Base-by-base conservation (phyloP, 2,797 vertebrate species). In the Hybognathus amarus region DNA sequence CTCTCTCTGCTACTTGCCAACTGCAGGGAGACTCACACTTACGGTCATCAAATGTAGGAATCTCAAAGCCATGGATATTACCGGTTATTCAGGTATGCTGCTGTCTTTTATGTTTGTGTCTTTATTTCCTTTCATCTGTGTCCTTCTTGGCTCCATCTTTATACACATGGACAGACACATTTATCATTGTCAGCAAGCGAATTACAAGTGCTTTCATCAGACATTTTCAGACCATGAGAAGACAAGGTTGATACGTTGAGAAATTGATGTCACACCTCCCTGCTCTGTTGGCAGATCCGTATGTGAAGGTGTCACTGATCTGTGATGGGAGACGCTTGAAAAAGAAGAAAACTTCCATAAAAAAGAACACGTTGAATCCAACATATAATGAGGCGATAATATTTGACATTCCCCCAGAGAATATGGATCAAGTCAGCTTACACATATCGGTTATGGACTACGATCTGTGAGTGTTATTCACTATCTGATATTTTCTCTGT, bases 31-130 rank as follows among this genome's bases (percentile, higher is more conserved):
- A 87, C 95, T 97, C 85, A 97, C 96, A 69, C 87, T 96, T 92
- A 97, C 96, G 0, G 95, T 97, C 88, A 97, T 97, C 91, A 97
- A 96, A 86, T 96, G 95, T 87, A 94, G 96, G 85, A 97, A 97
- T 90, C 96, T 97, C 86, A 97, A 97, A 93, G 96, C 96, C 13
- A 97, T 97, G 96, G 96, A 97, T 89, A 96, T 97, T 91, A 97
- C 95, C n/a, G 96, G 96, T 63, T 96, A 95, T 86, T 97, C 96
- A 94, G 96, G 96, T 97, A 92, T 54, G 63, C 42, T 33, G 38
- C 75, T 20, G 38, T 77, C 40, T 40, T 76, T 40, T 45, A 20
- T 69, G 30, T 76, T 17, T 38, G 18, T 54, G 27, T 77, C 59
- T 38, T 75, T 38, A 61, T 38, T 45, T 80, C 38, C 77, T 67